Percentiles rank a stretch among this genome's conserved stretches.
These are phyloP conservation scores for Cheilosia grossa DNA, from an alignment of 2,888 invertebrate species.

Conservation along the genomic window DNA sequence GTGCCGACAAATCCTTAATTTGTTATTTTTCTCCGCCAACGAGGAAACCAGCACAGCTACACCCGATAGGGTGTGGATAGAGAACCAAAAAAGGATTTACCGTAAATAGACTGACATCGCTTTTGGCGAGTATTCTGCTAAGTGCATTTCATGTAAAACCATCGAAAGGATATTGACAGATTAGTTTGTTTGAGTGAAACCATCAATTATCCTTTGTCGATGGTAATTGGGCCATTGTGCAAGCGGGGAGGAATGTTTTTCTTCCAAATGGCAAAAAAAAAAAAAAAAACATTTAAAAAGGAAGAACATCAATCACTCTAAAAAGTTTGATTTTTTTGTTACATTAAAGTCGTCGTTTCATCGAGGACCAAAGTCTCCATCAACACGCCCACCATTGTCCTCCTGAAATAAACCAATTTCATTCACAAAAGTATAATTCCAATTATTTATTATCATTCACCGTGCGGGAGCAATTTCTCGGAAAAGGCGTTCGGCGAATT, in stretches of 20 bases:
- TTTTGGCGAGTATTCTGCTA: slow-evolving; percentile 24
- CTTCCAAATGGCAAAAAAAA: no score
- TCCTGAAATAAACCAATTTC: slow-evolving; percentile 46
- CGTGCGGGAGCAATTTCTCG: slow-evolving; percentile 13
- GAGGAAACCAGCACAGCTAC: neutral
- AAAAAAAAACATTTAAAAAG: no score
- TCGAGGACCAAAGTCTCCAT: neutral
- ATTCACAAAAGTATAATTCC: slow-evolving; percentile 39
- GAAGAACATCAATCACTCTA: no score
- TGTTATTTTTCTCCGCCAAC: slow-evolving; percentile 39
- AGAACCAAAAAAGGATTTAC: slow-evolving; percentile 23
- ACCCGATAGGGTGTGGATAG: slow-evolving; percentile 14
- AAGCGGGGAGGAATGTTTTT: neutral
- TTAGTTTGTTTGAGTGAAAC: slow-evolving; percentile 56
- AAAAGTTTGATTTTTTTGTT: no score
- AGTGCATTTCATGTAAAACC: slow-evolving; percentile 33
- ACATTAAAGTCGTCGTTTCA: no score
- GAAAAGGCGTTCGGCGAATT: slow-evolving; percentile 44
- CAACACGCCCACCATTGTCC: slow-evolving; percentile 28
- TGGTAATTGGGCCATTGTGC: slow-evolving; percentile 25
- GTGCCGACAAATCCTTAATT: slow-evolving; percentile 52
- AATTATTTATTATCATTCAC: slow-evolving; percentile 66
- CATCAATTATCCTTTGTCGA: slow-evolving; percentile 39
- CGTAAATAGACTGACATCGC: slow-evolving; percentile 27
- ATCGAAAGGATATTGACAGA: slow-evolving; percentile 36